phyloP scores from a whole-genome alignment of 2,888 invertebrate species.

The Amphipyra tragopoginis region DNA sequence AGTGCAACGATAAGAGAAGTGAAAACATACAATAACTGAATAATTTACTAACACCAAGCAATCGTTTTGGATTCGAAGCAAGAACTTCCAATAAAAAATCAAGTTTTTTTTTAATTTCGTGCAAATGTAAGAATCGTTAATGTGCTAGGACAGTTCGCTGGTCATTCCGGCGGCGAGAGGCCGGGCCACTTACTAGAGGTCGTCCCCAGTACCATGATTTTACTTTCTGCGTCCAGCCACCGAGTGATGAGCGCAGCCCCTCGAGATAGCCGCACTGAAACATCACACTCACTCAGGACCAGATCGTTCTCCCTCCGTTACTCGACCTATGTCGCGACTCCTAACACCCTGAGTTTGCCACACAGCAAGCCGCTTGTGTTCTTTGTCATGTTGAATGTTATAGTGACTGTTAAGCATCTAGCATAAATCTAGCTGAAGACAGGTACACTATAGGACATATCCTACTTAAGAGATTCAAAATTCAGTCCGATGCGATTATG shows the following conservation, averaged over 20 bases:
- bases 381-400: conserved; percentile 74
- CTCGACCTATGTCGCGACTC: conserved; percentile 55
- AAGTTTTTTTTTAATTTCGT: conserved; percentile 78
- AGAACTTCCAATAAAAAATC: conserved; percentile 79
- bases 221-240: conserved; percentile 98
- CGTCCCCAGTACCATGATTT: conserved; percentile 99
- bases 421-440: conserved; percentile 68
- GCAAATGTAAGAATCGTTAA: conserved; percentile 86
- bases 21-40: conserved; percentile 79
- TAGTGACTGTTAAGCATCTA: conserved; percentile 76
- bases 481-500: conserved; percentile 54
- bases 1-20: conserved; percentile 86
- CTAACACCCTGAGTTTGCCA: conserved; percentile 53
- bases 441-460: conserved; percentile 66
- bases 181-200: conserved; percentile 96
- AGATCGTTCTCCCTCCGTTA: conserved; percentile 70
- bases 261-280: conserved; percentile 97
- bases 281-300: conserved; percentile 89
- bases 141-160: conserved; percentile 88
- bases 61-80: conserved; percentile 83
- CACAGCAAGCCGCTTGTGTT: conserved; percentile 66
- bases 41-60: conserved; percentile 86
- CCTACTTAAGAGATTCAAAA: conserved; percentile 50
- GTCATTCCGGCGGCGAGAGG: conserved; percentile 81
- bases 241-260: conserved; percentile 98